Percentiles rank a stretch among this genome's conserved stretches.
phyloP scores from a whole-genome alignment of 2,888 invertebrate genomes.

The Lithophane ornitopus region DNA sequence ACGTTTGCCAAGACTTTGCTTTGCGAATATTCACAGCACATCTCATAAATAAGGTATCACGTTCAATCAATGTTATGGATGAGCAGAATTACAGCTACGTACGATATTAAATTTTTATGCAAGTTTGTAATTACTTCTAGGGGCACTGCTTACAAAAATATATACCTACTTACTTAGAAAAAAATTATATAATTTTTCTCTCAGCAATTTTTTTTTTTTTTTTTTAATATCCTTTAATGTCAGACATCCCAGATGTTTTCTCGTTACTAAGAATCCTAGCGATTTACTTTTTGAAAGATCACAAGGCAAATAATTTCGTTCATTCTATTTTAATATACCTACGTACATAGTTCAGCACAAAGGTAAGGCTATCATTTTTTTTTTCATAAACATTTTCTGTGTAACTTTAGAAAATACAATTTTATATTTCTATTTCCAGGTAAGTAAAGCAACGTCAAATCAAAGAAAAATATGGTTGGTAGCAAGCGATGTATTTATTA shows the following conservation, averaged over 20 bases:
- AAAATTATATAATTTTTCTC: neutral
- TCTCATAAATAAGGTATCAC: conserved; percentile 61
- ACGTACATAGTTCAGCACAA: neutral
- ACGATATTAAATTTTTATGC: neutral
- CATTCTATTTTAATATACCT: neutral
- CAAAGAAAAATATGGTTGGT: conserved; percentile 50
- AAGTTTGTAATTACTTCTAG: neutral
- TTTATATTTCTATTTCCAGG: conserved; percentile 8
- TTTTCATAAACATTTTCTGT: no score
- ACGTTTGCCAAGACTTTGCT: conserved; percentile 61
- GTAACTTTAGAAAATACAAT: neutral
- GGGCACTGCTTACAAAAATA: neutral
- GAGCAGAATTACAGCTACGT: conserved; percentile 29
- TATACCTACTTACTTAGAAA: no score
- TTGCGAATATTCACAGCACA: conserved; percentile 60
- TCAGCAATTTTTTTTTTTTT: no score
- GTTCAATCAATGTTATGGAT: conserved; percentile 52
- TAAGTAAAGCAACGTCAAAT: conserved; percentile 38
- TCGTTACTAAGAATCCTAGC: neutral
- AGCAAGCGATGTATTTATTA: conserved; percentile 65
- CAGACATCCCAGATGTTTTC: neutral
- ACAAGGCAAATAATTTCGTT: neutral
- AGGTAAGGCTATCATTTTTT: neutral
- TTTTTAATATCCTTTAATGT: neutral
- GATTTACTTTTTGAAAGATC: neutral